Evolutionary conservation across 2,113 vertebrate genomes (phyloP).

Genomic region (Hyperopisus bebe): DNA sequence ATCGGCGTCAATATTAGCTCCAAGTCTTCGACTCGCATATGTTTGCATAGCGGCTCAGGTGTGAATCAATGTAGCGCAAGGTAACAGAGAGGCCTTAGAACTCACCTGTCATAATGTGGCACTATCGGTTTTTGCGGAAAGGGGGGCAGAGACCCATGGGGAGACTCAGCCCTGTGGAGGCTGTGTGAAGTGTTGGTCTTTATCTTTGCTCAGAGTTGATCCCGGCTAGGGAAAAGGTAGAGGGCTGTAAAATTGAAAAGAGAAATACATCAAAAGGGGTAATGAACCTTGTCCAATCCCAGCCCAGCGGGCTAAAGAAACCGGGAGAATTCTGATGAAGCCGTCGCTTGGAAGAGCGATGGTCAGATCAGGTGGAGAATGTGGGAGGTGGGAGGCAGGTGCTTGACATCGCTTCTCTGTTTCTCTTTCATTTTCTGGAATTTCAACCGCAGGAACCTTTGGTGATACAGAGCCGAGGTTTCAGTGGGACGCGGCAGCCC

Average conservation of each 20-base stretch:
- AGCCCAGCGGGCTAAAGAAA: constrained; percentile 36
- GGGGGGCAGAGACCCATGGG: constrained; percentile 18
- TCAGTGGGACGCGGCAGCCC: constrained; percentile 44
- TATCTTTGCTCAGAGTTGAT: constrained; percentile 39
- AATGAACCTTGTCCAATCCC: constrained; percentile 60
- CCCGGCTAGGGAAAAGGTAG: constrained; percentile 36
- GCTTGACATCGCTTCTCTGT: constrained; percentile 29
- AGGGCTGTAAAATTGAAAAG: constrained; percentile 44
- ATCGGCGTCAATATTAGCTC: not conserved
- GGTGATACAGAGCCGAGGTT: constrained; percentile 35
- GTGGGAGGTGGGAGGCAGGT: constrained; percentile 31
- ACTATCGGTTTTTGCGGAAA: constrained; percentile 15
- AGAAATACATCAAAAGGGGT: constrained; percentile 58
- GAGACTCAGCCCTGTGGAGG: not conserved
- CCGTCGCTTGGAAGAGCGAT: constrained; percentile 32
- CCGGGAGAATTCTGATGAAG: constrained; percentile 47
- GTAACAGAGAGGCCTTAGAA: not conserved
- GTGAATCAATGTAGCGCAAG: not conserved
- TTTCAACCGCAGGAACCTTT: constrained; percentile 14
- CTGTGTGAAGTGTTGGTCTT: constrained; percentile 32
- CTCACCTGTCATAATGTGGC: constrained; percentile 22
- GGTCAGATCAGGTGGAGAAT: constrained; percentile 17
- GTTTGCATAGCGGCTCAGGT: not conserved
- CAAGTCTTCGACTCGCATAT: not conserved
- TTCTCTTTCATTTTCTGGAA: constrained; percentile 9